Evolutionary conservation across 2,888 invertebrate genomes (phyloP).

Genomic region (Autographa pulchrina): DNA sequence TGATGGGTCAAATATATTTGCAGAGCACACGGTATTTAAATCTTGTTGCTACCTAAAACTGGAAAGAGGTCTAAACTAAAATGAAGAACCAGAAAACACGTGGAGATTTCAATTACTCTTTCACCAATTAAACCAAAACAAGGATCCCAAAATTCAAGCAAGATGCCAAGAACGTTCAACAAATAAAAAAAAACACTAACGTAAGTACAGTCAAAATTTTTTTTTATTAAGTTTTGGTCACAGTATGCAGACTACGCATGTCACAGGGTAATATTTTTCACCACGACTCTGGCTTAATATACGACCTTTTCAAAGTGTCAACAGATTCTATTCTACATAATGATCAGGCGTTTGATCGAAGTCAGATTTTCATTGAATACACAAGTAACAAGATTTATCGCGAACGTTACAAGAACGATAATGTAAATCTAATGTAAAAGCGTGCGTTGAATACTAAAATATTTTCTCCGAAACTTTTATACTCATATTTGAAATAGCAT

Average conservation of each 20-base stretch:
- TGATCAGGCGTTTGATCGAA: not conserved
- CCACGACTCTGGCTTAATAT: not conserved
- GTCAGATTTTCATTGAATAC: constrained; percentile 5
- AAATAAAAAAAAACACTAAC: no score
- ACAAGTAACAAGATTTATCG: constrained; percentile 6
- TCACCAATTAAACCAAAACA: no score
- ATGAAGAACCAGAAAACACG: no score
- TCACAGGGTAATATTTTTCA: no score
- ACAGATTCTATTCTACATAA: constrained; percentile 8
- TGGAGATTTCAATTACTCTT: no score
- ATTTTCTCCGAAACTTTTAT: not conserved
- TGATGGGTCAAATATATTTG: not conserved
- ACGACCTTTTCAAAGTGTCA: not conserved
- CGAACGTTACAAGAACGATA: not conserved
- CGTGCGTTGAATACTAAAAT: not conserved
- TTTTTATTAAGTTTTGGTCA: no score
- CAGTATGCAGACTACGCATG: no score
- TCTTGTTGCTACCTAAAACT: not conserved
- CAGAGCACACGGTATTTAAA: not conserved
- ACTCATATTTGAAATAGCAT: not conserved
- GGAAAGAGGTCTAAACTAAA: no score
- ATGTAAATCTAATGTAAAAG: not conserved
- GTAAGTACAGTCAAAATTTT: no score
- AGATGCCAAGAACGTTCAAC: no score
- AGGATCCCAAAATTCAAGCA: no score